These are phyloP conservation scores for Perithous albicinctus DNA, from an alignment of 2,888 invertebrate species.

Conservation along the genomic window DNA sequence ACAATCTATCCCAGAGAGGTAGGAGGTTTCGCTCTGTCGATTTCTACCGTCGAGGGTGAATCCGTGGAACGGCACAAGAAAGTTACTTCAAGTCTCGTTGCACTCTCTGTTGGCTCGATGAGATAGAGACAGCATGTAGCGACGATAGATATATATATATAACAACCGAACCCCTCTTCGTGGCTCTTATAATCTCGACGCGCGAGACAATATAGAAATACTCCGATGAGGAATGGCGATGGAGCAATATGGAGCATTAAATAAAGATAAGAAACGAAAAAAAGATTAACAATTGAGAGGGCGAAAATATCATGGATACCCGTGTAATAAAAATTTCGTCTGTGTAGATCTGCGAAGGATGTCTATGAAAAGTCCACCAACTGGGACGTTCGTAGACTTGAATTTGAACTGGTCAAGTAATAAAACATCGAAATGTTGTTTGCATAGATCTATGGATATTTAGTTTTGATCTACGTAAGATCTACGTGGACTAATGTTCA, in stretches of 20 bases:
- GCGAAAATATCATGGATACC: not conserved
- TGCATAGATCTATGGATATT: no score
- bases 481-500: no score
- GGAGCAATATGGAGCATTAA: slow-evolving; percentile 36
- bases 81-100: slow-evolving; percentile 33
- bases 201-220: slow-evolving; percentile 80
- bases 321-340: no score
- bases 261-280: not conserved
- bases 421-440: no score
- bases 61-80: slow-evolving; percentile 30
- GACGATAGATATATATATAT: slow-evolving; percentile 38
- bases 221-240: slow-evolving; percentile 78
- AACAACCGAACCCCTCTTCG: slow-evolving; percentile 36
- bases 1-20: not conserved
- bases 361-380: no score
- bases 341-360: no score
- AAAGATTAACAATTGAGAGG: not conserved
- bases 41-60: slow-evolving; percentile 17
- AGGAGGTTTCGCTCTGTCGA: slow-evolving; percentile 19
- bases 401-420: no score
- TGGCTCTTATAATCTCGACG: slow-evolving; percentile 51
- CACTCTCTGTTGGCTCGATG: slow-evolving; percentile 24
- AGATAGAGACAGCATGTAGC: slow-evolving; percentile 31
- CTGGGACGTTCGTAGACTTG: no score
- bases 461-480: no score